Percentiles rank a stretch among this genome's conserved stretches.
Conservation (phyloP, 2,113 vertebrate species). For the Peromyscus polionotus region DNA sequence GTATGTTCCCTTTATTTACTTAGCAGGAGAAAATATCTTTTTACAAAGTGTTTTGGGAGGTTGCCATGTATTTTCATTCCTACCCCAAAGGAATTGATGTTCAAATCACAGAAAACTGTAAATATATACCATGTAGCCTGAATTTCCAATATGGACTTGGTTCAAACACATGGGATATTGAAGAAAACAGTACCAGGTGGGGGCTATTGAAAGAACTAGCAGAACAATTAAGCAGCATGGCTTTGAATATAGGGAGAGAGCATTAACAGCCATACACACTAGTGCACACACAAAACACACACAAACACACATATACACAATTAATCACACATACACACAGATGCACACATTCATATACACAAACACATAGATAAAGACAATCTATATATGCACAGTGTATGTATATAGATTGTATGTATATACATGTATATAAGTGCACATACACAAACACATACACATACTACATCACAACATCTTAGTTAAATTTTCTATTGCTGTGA, state of each 20-base stretch:
- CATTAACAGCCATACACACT: background rate
- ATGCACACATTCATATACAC: background rate
- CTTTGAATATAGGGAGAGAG: background rate
- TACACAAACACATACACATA: background rate
- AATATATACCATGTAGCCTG: background rate
- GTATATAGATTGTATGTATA: background rate
- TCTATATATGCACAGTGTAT: too few species aligned
- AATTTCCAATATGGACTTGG: fast-evolving
- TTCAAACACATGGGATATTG: background rate
- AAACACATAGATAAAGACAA: background rate
- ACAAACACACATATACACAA: background rate
- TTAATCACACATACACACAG: background rate
- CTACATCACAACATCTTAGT: background rate
- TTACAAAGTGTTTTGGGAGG: background rate
- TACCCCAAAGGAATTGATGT: fast-evolving
- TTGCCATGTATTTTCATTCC: background rate
- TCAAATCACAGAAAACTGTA: background rate
- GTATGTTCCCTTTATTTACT: background rate
- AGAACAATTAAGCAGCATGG: fast-evolving
- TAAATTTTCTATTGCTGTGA: background rate
- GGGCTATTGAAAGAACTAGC: too few species aligned
- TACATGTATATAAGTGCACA: background rate
- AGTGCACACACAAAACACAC: background rate
- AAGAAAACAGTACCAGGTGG: fast-evolving
- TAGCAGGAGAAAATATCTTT: background rate